A percentile compares a stretch with the other conserved stretches of the same genome.
phyloP scores from a whole-genome alignment of 1,140 invertebrate genomes.

The Rhagoletis pomonella region DNA sequence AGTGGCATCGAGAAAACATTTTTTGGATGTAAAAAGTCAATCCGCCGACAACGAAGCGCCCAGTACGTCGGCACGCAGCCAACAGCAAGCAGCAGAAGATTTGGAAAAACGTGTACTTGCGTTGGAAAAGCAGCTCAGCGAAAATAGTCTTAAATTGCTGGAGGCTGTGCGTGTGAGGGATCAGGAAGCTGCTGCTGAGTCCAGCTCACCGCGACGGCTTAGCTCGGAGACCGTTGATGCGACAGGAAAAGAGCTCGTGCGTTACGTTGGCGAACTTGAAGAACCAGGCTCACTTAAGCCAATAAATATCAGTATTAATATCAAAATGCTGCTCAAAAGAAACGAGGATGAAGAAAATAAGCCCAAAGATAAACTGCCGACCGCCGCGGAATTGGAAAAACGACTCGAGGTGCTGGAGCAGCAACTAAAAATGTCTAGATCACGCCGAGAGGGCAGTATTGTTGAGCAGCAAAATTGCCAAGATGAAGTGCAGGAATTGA shows the following conservation, averaged over 20 bases:
- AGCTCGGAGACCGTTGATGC: constrained; percentile 65
- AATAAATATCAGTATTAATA: constrained; percentile 72
- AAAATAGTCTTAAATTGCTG: constrained; percentile 67
- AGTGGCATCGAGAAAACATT: constrained; percentile 67
- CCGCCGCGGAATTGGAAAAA: constrained; percentile 63
- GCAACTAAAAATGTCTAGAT: constrained; percentile 58
- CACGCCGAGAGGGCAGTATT: not conserved
- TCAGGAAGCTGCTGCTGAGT: constrained; percentile 55
- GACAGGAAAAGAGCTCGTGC: constrained; percentile 68
- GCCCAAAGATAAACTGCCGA: constrained; percentile 50
- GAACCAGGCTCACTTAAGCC: constrained; percentile 64
- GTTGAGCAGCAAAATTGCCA: not conserved
- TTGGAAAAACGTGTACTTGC: constrained; percentile 68
- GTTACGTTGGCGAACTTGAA: constrained; percentile 66
- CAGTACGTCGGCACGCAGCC: constrained; percentile 61
- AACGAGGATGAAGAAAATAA: constrained; percentile 63
- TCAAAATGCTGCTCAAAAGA: constrained; percentile 67
- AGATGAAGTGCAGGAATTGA: not conserved
- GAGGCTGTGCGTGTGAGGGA: constrained; percentile 61
- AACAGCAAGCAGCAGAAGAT: constrained; percentile 57
- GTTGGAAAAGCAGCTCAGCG: constrained; percentile 69
- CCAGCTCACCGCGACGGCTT: constrained; percentile 56
- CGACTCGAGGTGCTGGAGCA: constrained; percentile 65
- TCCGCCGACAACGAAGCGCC: constrained; percentile 61
- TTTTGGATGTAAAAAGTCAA: not conserved